phyloP scores from a whole-genome alignment of 2,888 invertebrate species.

The Hololepta plana region DNA sequence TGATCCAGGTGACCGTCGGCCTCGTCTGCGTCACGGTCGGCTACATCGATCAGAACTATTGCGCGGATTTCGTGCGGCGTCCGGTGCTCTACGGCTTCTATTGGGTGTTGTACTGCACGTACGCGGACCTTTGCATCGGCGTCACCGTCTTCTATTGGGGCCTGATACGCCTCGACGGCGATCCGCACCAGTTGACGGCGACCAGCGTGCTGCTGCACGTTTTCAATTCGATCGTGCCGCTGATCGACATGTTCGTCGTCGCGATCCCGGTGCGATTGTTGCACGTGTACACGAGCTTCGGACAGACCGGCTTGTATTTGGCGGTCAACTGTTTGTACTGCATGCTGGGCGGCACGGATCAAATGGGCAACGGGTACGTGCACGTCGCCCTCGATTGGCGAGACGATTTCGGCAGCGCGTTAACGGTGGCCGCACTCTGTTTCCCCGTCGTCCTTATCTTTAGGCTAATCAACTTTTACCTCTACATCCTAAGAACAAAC shows the following conservation, averaged over 20 bases:
- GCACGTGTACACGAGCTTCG: constrained; percentile 8
- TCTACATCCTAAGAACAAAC: too few species aligned
- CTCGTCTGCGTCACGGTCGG: constrained; percentile 3
- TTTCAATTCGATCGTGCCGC: constrained; percentile 8
- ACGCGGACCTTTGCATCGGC: constrained; percentile 7
- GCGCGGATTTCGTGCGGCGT: too few species aligned
- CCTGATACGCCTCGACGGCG: constrained; percentile 6
- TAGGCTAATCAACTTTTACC: constrained; percentile 8
- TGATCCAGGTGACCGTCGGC: constrained; percentile 5
- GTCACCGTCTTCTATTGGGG: constrained; percentile 8
- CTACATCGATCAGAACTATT: background rate
- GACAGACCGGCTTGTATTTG: constrained; percentile 6
- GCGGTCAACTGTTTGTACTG: constrained; percentile 9
- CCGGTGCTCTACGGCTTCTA: background rate
- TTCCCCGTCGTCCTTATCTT: constrained; percentile 6
- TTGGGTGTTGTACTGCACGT: constrained; percentile 7
- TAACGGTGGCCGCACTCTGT: too few species aligned
- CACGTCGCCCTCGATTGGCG: constrained; percentile 9
- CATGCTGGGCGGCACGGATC: constrained; percentile 6
- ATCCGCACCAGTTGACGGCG: background rate
- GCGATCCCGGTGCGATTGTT: constrained; percentile 8
- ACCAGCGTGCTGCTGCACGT: constrained; percentile 9
- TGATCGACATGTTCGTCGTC: constrained; percentile 10
- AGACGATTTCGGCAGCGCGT: constrained; percentile 4
- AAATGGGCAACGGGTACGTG: constrained; percentile 8